Evolutionary conservation across 2,888 invertebrate species (phyloP).

Genomic region (Ophion slaviceki): DNA sequence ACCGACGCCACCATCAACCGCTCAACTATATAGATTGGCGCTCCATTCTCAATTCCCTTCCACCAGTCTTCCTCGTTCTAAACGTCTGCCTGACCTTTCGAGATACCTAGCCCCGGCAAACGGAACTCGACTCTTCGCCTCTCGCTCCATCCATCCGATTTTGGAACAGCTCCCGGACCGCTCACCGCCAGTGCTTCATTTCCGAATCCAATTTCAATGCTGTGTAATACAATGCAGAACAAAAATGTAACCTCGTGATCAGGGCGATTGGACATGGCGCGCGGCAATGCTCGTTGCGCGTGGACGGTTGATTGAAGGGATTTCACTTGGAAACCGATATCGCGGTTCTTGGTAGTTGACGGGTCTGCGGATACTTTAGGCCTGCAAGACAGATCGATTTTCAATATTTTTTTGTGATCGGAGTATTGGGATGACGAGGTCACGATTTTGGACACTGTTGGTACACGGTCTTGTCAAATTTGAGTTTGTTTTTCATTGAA

Average conservation of each 20-base stretch:
- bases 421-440: too few species aligned
- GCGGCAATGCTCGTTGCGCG: too few species aligned
- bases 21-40: conserved; percentile 3
- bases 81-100: conserved; percentile 69
- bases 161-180: conserved; percentile 20
- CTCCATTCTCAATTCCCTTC: conserved; percentile 63
- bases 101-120: conserved; percentile 65
- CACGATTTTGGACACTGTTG: too few species aligned
- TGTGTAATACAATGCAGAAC: neutral
- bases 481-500: too few species aligned
- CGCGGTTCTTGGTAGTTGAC: too few species aligned
- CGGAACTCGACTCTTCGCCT: conserved; percentile 52
- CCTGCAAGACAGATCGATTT: too few species aligned
- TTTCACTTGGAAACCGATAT: too few species aligned
- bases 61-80: conserved; percentile 40
- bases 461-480: too few species aligned
- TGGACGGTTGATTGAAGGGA: too few species aligned
- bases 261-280: neutral
- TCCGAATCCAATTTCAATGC: conserved; percentile 39
- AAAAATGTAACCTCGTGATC: neutral
- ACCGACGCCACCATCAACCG: conserved; percentile 17
- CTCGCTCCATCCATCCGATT: conserved; percentile 40
- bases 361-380: too few species aligned
- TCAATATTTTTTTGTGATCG: too few species aligned
- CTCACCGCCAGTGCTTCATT: conserved; percentile 31